A percentile compares a stretch with the other conserved stretches of the same genome.
phyloP scores from a whole-genome alignment of 2,888 invertebrate genomes.

The Flabesymbios commensalis region DNA sequence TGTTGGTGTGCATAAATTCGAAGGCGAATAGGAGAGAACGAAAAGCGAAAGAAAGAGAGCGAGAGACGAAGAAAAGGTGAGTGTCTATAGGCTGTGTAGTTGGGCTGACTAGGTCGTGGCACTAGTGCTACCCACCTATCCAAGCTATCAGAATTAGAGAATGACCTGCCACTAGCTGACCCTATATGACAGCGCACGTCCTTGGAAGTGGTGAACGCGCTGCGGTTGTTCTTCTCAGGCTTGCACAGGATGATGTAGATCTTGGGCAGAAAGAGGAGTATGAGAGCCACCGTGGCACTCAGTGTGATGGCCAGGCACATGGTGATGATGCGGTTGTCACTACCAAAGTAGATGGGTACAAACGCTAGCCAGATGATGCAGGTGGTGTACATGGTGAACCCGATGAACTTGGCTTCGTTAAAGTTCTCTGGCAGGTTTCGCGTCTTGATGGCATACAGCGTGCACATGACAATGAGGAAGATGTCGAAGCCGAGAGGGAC shows the following conservation, averaged over 20 bases:
- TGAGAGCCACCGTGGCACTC: slow-evolving; percentile 74
- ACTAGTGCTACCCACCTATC: too few relatives aligned
- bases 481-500: slow-evolving; percentile 82
- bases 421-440: slow-evolving; percentile 98
- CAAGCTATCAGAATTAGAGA: slow-evolving; percentile 50
- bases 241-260: slow-evolving; percentile 75
- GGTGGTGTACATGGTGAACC: slow-evolving; percentile 99
- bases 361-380: slow-evolving; percentile 98
- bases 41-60: too few relatives aligned
- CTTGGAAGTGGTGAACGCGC: slow-evolving; percentile 75
- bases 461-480: slow-evolving; percentile 77
- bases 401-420: slow-evolving; percentile 75
- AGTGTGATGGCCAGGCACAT: slow-evolving; percentile 75
- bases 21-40: too few relatives aligned
- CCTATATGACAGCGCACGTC: slow-evolving; percentile 74
- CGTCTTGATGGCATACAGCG: slow-evolving; percentile 78
- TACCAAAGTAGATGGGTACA: slow-evolving; percentile 95
- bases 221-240: slow-evolving; percentile 77
- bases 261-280: slow-evolving; percentile 77
- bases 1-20: too few relatives aligned
- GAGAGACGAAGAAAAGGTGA: too few relatives aligned
- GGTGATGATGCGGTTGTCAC: slow-evolving; percentile 66
- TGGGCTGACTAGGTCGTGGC: too few relatives aligned
- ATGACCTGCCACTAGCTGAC: slow-evolving; percentile 37
- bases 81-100: too few relatives aligned